These are phyloP conservation scores for Macroteleia sp. DNA, from an alignment of 2,888 invertebrate species.

Conservation along the genomic window DNA sequence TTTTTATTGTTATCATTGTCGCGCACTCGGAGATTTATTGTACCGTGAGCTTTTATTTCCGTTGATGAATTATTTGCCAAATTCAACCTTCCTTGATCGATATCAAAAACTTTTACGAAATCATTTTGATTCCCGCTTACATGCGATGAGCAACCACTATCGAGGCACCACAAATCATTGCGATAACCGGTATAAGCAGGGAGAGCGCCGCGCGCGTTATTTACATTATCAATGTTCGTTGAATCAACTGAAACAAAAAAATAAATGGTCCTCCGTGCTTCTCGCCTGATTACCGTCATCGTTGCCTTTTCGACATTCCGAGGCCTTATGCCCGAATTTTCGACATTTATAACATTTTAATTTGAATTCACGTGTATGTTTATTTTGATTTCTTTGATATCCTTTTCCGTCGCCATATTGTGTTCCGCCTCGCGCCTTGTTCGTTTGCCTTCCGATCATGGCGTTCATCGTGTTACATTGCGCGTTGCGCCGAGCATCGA, in stretches of 20 bases:
- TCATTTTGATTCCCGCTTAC: constrained; percentile 18
- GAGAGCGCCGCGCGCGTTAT: background rate
- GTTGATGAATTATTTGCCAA: background rate
- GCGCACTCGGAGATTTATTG: background rate
- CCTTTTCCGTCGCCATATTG: background rate
- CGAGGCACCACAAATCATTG: constrained; percentile 23
- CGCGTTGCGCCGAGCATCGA: background rate
- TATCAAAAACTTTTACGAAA: background rate
- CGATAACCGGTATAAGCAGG: background rate
- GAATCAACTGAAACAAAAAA: background rate
- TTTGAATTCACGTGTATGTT: too few relatives aligned
- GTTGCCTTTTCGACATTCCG: background rate
- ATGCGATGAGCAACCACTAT: constrained; percentile 38
- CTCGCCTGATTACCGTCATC: background rate
- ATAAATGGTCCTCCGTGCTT: background rate
- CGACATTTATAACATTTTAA: too few relatives aligned
- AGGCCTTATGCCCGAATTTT: too few relatives aligned
- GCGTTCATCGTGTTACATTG: background rate
- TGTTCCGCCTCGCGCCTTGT: background rate
- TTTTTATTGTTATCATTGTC: background rate
- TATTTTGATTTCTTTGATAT: background rate
- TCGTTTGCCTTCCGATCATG: background rate
- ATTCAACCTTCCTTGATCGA: background rate
- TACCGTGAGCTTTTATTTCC: background rate
- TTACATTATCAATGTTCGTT: background rate